Evolutionary conservation across 1,140 invertebrate genomes (phyloP).

Genomic region (Drosophila fuyamai): DNA sequence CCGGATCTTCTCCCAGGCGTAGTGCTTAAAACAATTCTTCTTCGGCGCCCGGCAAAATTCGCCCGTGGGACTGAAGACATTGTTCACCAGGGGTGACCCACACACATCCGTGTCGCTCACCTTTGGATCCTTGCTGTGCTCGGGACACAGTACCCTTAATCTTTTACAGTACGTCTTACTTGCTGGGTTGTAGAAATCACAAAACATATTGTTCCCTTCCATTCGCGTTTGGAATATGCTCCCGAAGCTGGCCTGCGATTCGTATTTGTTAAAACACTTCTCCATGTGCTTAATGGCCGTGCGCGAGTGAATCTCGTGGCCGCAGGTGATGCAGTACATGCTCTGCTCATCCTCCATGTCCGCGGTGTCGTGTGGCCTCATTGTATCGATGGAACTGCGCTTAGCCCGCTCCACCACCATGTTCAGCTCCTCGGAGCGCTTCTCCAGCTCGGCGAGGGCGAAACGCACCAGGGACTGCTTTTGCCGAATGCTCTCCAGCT

Average conservation of each 20-base stretch:
- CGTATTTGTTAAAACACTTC: conserved; percentile 98
- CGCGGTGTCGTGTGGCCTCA: conserved; percentile 86
- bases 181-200: conserved; percentile 96
- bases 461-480: conserved; percentile 91
- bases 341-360: conserved; percentile 91
- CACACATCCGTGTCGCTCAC: conserved; percentile 94
- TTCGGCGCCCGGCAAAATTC: conserved; percentile 90
- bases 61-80: conserved; percentile 92
- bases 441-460: conserved; percentile 91
- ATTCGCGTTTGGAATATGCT: conserved; percentile 97
- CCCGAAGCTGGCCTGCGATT: conserved; percentile 98
- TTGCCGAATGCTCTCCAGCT: conserved; percentile 92
- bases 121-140: conserved; percentile 98
- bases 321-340: conserved; percentile 98
- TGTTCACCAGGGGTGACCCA: conserved; percentile 94
- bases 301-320: conserved; percentile 94
- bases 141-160: conserved; percentile 97
- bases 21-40: conserved; percentile 96
- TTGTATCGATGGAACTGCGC: conserved; percentile 88
- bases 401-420: conserved; percentile 92
- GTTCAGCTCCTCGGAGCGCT: conserved; percentile 91
- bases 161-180: conserved; percentile 98
- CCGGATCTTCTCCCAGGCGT: conserved; percentile 97
- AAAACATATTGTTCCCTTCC: conserved; percentile 98
- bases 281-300: conserved; percentile 97